These are phyloP conservation scores for Daphoenositta chrysoptera DNA, from an alignment of 2,113 vertebrate species.

Conservation along the genomic window DNA sequence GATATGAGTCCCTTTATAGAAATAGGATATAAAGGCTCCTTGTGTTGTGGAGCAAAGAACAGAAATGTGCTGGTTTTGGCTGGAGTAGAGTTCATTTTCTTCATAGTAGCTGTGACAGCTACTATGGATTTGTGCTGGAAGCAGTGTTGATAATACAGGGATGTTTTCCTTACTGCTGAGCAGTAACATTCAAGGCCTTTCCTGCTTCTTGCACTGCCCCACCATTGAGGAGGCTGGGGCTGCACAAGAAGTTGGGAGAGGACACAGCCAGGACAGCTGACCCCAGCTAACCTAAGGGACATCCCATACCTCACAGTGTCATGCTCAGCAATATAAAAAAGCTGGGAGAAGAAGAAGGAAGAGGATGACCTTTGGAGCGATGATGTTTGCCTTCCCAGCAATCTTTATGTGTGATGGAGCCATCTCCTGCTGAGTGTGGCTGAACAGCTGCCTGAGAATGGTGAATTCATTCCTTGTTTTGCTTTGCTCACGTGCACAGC, in stretches of 20 bases:
- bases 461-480: not conserved
- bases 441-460: not conserved
- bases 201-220: not conserved
- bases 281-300: not conserved
- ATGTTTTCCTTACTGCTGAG: not conserved
- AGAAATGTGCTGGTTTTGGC: not conserved
- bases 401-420: not conserved
- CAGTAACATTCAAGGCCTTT: not conserved
- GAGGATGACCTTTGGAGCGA: not conserved
- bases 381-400: not conserved
- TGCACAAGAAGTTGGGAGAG: not conserved
- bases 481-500: accelerated
- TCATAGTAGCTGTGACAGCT: not conserved
- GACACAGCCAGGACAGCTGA: not conserved
- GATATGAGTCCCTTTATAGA: not conserved
- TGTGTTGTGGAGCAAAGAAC: not conserved
- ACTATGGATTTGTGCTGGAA: not conserved
- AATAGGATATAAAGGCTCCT: not conserved
- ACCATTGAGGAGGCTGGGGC: too few relatives aligned
- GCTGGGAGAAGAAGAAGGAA: not conserved
- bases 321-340: not conserved
- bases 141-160: not conserved
- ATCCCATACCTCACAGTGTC: not conserved
- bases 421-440: not conserved
- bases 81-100: not conserved